A percentile compares a stretch with the other conserved stretches of the same genome.
Evolutionary conservation across 2,888 invertebrate genomes (phyloP).

Genomic region (Hedya salicella): DNA sequence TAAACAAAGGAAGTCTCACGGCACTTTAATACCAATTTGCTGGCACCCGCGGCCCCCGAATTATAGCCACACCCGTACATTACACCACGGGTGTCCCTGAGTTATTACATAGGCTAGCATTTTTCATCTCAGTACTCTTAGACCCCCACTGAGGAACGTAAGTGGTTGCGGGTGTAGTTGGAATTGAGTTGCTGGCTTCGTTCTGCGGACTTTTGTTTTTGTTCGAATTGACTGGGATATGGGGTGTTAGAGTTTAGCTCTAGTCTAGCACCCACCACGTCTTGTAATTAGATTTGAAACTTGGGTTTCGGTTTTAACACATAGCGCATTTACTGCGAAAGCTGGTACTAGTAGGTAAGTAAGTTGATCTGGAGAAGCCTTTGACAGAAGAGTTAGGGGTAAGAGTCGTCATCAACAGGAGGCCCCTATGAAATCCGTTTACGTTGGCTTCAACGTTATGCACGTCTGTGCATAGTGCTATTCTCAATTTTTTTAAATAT

Average conservation of each 20-base stretch:
- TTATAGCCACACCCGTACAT: slow-evolving; percentile 30
- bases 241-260: neutral
- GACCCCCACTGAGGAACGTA: slow-evolving; percentile 36
- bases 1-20: slow-evolving; percentile 43
- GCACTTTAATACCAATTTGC: slow-evolving; percentile 42
- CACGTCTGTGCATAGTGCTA: too few relatives aligned
- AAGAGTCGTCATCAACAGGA: too few relatives aligned
- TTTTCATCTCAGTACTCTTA: slow-evolving; percentile 42
- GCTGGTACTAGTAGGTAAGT: too few relatives aligned
- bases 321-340: too few relatives aligned
- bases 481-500: too few relatives aligned
- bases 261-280: neutral
- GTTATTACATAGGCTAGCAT: slow-evolving; percentile 37
- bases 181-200: slow-evolving; percentile 11
- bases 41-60: slow-evolving; percentile 42
- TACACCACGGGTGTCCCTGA: slow-evolving; percentile 38
- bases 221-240: neutral
- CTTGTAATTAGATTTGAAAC: neutral
- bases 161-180: slow-evolving; percentile 32
- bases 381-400: too few relatives aligned
- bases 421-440: too few relatives aligned
- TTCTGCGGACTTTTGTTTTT: neutral
- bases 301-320: too few relatives aligned
- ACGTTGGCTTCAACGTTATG: too few relatives aligned
- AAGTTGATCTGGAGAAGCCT: too few relatives aligned